Evolutionary conservation across 2,888 invertebrate species (phyloP), one percentile per base, ranked within the genome.

Genomic region (Amblyjoppa proteus): DNA sequence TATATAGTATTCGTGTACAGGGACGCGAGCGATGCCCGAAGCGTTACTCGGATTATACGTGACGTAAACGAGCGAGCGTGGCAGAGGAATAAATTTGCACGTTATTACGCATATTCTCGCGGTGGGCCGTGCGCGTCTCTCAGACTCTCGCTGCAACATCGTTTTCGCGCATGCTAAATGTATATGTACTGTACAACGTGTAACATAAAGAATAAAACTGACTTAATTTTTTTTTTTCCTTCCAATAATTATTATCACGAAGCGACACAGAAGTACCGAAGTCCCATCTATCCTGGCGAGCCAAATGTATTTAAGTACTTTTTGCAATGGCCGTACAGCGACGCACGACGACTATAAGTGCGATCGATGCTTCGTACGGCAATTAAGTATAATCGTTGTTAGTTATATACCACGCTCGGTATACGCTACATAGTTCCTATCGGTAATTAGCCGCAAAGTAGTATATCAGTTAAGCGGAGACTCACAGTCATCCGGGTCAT

Each of bases 81-180:
- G 87, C 87, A 77, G 79, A 82, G 87, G 89, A 90, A 91, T 91
- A 90, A 91, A 91, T 91, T 90, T 90, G 88, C 90, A 90, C 88
- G 81, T 90, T 87, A 91, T 90, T 91, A 88, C 74, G 84, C 81
- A 58, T 75, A 76, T 31, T 31, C 81, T 70, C 81, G 69, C 78
- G 74, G 80, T 81, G 81, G 31, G 77, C 78, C 84, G 73, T 68
- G 74, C 74, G 70, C 81, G 31, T 85, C 78, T 74, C 71, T 28
- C 41, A 25, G 25, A 56, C 49, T 81, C 49, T 38, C 31, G 31
- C 66, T 66, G n/a, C 56, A 51, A n/a, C 71, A 76, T 71, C 84
- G 70, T 28, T 64, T 69, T 74, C 61, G 34, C 64, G 34, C 31
- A 76, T 56, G 84, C 80, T 77, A 84, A 81, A 78, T 77, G 77